Evolutionary conservation across 2,797 vertebrate genomes (phyloP).

Genomic region (Anguilla marmorata): DNA sequence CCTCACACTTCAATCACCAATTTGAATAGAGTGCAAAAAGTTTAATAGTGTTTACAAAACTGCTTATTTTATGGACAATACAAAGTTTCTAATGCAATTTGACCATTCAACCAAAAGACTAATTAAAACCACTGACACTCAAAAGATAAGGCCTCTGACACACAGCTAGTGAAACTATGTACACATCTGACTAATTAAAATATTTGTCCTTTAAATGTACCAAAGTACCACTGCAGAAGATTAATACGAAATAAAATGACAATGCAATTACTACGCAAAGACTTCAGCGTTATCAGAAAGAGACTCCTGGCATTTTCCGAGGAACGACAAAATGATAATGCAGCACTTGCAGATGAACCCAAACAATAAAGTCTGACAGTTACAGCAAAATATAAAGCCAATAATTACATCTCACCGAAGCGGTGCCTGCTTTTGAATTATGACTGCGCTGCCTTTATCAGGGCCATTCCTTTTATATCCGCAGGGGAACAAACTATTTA

Average conservation of each 20-base stretch:
- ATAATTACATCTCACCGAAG: slow-evolving; percentile 60
- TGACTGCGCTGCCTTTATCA: slow-evolving; percentile 45
- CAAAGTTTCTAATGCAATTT: not conserved
- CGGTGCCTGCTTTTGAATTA: slow-evolving; percentile 55
- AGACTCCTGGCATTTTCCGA: slow-evolving; percentile 25
- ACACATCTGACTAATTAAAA: slow-evolving; percentile 13
- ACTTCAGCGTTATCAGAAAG: slow-evolving; percentile 18
- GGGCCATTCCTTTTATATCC: slow-evolving; percentile 57
- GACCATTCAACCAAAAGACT: slow-evolving; percentile 4
- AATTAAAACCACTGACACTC: slow-evolving; percentile 17
- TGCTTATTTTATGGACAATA: slow-evolving; percentile 2
- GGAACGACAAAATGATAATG: slow-evolving; percentile 39
- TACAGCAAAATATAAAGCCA: slow-evolving; percentile 63
- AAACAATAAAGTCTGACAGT: slow-evolving; percentile 63
- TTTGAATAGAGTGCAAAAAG: not conserved
- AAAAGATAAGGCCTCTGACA: slow-evolving; percentile 20
- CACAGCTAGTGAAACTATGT: not conserved
- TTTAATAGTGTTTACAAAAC: not conserved
- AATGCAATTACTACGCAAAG: slow-evolving; percentile 22
- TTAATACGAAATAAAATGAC: slow-evolving; percentile 21
- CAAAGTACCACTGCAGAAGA: slow-evolving; percentile 1
- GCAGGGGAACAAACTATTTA: slow-evolving; percentile 47
- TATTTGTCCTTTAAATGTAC: slow-evolving; percentile 1
- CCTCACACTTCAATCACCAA: not conserved
- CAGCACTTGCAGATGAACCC: slow-evolving; percentile 45